phyloP scores from a whole-genome alignment of 2,797 vertebrate species.

The Danionella dracula region DNA sequence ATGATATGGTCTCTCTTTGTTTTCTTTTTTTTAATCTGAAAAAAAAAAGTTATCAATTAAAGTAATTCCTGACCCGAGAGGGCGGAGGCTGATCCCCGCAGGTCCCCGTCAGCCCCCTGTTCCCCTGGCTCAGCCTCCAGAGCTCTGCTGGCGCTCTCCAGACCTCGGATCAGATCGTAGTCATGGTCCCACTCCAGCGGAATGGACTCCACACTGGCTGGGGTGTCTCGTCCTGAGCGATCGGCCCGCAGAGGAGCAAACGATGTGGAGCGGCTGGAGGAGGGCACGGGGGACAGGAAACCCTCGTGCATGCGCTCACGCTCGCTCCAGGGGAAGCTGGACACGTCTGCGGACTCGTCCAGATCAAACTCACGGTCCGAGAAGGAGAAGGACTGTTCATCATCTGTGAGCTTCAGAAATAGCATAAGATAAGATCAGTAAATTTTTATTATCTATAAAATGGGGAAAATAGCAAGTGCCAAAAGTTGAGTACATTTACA shows the following conservation, averaged over 20 bases:
- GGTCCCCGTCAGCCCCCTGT: slow-evolving; percentile 72
- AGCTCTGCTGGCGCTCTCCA: slow-evolving; percentile 69
- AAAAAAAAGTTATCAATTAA: background rate
- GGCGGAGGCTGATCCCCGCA: slow-evolving; percentile 72
- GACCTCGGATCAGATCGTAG: slow-evolving; percentile 78
- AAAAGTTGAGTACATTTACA: too few species aligned
- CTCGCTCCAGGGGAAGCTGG: slow-evolving; percentile 84
- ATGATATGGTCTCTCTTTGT: too few species aligned
- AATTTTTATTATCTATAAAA: too few species aligned
- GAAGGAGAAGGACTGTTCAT: slow-evolving; percentile 81
- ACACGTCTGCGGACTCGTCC: slow-evolving; percentile 81
- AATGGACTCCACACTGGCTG: slow-evolving; percentile 94
- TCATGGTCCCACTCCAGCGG: slow-evolving; percentile 98
- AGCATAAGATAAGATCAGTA: background rate
- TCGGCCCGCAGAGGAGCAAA: slow-evolving; percentile 82
- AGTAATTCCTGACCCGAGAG: slow-evolving; percentile 72
- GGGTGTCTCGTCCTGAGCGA: slow-evolving; percentile 88
- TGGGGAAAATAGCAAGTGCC: too few species aligned
- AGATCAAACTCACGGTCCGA: slow-evolving; percentile 87
- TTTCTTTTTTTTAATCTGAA: too few species aligned
- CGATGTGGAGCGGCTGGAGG: slow-evolving; percentile 86
- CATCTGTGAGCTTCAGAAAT: slow-evolving; percentile 79
- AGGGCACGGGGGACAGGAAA: slow-evolving; percentile 80
- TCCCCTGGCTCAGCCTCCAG: slow-evolving; percentile 75
- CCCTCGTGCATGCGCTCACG: slow-evolving; percentile 74